These are phyloP conservation scores for Dinoponera quadriceps DNA, from an alignment of 1,140 invertebrate species.

Conservation along the genomic window DNA sequence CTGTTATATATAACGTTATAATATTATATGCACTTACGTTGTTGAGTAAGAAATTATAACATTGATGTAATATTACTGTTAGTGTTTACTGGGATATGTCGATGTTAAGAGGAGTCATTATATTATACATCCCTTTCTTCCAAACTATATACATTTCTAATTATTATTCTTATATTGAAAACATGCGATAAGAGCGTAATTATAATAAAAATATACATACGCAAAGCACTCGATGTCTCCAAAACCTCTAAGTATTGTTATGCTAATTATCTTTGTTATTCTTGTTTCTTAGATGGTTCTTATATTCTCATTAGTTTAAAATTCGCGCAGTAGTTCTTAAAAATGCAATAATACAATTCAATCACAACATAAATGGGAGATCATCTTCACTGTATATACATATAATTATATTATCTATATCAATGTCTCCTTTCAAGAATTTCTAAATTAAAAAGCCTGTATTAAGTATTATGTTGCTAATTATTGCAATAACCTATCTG, in stretches of 20 bases:
- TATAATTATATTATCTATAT: conserved; percentile 83
- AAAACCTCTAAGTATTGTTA: conserved; percentile 65
- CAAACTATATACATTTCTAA: conserved; percentile 8
- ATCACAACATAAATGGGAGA: conserved; percentile 77
- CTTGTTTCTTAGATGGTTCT: conserved; percentile 76
- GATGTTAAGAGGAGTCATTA: not conserved
- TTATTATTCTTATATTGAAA: conserved; percentile 21
- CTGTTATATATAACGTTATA: too few species aligned
- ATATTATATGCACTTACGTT: too few species aligned
- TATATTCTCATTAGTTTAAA: conserved; percentile 61
- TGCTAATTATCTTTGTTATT: conserved; percentile 55
- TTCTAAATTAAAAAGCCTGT: conserved; percentile 84
- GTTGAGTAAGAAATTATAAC: too few species aligned
- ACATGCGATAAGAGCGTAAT: not conserved
- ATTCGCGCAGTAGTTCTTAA: conserved; percentile 60
- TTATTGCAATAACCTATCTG: conserved; percentile 56
- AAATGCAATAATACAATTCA: conserved; percentile 65
- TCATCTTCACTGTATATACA: conserved; percentile 82
- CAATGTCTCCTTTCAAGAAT: conserved; percentile 83
- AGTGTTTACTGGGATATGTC: too few species aligned
- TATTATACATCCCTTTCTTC: not conserved
- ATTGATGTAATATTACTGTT: too few species aligned
- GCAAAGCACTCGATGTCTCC: conserved; percentile 73
- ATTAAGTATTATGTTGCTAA: conserved; percentile 74
- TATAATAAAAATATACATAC: conserved; percentile 26